phyloP scores from a whole-genome alignment of 1,140 invertebrate species.

The Anoplolepis gracilipes region DNA sequence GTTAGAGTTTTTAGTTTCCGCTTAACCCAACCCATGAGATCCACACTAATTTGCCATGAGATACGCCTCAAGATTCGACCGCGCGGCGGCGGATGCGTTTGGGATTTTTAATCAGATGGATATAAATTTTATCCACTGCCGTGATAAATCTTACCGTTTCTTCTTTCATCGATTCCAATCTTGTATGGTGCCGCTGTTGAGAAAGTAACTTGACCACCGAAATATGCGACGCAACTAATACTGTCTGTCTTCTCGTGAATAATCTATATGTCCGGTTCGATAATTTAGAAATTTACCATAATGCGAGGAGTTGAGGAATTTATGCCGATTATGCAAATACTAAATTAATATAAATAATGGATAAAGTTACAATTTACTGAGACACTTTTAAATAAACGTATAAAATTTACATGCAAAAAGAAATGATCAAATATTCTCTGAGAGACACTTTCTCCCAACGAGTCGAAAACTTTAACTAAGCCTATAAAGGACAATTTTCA shows the following conservation, averaged over 20 bases:
- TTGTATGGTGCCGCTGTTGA: neutral
- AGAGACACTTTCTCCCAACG: neutral
- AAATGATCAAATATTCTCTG: neutral
- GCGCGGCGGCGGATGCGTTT: constrained; percentile 51
- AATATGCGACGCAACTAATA: neutral
- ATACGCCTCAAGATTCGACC: constrained; percentile 61
- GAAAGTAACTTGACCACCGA: constrained; percentile 30
- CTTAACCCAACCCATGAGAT: constrained; percentile 53
- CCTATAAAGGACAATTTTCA: neutral
- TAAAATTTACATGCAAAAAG: neutral
- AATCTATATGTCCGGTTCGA: constrained; percentile 21
- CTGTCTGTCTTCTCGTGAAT: neutral
- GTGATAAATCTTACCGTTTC: constrained; percentile 69
- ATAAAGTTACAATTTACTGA: neutral
- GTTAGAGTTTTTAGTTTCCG: constrained; percentile 73
- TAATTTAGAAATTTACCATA: constrained; percentile 27
- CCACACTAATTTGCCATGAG: constrained; percentile 71
- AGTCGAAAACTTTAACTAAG: neutral
- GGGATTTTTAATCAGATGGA: constrained; percentile 73
- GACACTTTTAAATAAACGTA: neutral
- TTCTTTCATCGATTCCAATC: constrained; percentile 73
- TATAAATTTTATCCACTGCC: constrained; percentile 67
- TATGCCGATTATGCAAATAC: neutral
- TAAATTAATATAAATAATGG: neutral
- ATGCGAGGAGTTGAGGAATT: neutral